Conservation (phyloP, 2,797 vertebrate genomes). For the Sebastes goodei region DNA sequence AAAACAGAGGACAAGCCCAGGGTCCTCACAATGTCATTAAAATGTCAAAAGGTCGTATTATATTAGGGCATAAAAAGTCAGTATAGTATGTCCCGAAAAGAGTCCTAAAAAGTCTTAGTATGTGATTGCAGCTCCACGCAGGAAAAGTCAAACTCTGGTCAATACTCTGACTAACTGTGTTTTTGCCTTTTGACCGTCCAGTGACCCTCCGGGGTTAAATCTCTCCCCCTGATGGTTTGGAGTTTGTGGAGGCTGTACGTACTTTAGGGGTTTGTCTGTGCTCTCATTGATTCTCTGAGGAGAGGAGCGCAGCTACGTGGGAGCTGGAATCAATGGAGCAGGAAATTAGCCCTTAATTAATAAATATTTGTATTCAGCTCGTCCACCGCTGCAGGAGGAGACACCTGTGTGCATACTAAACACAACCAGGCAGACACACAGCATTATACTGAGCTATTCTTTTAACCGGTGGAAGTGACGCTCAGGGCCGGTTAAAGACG, state of each 20-base stretch:
- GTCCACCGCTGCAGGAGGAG: slow-evolving; percentile 8
- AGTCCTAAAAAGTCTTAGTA: neutral
- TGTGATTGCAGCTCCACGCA: neutral
- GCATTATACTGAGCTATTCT: neutral
- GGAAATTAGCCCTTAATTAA: slow-evolving; percentile 70
- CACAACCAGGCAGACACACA: neutral
- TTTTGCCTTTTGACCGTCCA: neutral
- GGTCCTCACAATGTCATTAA: no score
- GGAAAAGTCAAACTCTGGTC: neutral
- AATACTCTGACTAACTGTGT: neutral
- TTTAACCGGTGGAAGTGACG: neutral
- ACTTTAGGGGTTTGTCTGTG: neutral
- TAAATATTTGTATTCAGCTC: slow-evolving; percentile 60
- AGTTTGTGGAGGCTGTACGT: neutral
- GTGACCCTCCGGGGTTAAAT: neutral
- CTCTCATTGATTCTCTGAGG: slow-evolving; percentile 38
- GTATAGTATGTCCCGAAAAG: neutral
- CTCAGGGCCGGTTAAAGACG: neutral
- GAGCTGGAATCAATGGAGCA: slow-evolving; percentile 58
- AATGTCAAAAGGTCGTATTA: no score
- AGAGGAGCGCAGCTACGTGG: neutral
- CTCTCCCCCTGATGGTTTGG: neutral
- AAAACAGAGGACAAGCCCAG: no score
- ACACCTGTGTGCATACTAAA: slow-evolving; percentile 44
- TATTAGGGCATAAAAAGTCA: neutral